Percentiles rank a stretch among this genome's conserved stretches.
Conservation (phyloP, 2,888 invertebrate species). For the Tortricodes alternella region DNA sequence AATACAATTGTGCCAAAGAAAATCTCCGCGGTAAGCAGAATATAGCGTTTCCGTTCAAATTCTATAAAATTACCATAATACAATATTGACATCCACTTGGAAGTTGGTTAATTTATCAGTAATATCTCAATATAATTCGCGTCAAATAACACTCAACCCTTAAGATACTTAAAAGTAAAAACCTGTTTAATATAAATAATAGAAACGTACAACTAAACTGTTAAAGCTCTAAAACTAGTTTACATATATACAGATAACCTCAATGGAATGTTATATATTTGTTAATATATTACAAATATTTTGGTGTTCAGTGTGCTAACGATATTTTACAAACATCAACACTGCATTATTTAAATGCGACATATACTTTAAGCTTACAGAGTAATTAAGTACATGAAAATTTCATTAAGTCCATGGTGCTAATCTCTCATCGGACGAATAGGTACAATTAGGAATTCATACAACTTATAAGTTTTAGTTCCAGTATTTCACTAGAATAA, state of each 20-base stretch:
- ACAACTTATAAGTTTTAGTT: slow-evolving; percentile 11
- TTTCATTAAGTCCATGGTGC: slow-evolving; percentile 63
- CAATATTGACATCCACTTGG: neutral
- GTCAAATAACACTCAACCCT: slow-evolving; percentile 20
- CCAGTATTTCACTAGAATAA: neutral
- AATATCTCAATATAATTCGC: slow-evolving; percentile 7
- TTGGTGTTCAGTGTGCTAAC: slow-evolving; percentile 1
- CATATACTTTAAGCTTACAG: slow-evolving; percentile 59
- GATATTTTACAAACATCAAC: slow-evolving; percentile 49
- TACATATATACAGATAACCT: slow-evolving; percentile 71
- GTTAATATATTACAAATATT: slow-evolving; percentile 23
- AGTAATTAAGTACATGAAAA: slow-evolving; percentile 76
- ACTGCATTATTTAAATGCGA: slow-evolving; percentile 62
- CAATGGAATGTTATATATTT: slow-evolving; percentile 31
- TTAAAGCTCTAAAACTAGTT: slow-evolving; percentile 78
- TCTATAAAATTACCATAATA: neutral
- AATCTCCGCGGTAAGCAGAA: neutral
- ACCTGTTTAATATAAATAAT: slow-evolving; percentile 47
- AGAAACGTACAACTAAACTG: slow-evolving; percentile 72
- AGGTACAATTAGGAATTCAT: slow-evolving; percentile 1
- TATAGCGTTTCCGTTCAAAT: neutral
- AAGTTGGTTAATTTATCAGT: slow-evolving; percentile 4
- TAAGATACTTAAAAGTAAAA: slow-evolving; percentile 51
- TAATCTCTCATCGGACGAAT: slow-evolving; percentile 74
- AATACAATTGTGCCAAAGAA: neutral